These are phyloP conservation scores for Bradypodion pumilum DNA, from an alignment of 2,797 vertebrate species.

Conservation along the genomic window DNA sequence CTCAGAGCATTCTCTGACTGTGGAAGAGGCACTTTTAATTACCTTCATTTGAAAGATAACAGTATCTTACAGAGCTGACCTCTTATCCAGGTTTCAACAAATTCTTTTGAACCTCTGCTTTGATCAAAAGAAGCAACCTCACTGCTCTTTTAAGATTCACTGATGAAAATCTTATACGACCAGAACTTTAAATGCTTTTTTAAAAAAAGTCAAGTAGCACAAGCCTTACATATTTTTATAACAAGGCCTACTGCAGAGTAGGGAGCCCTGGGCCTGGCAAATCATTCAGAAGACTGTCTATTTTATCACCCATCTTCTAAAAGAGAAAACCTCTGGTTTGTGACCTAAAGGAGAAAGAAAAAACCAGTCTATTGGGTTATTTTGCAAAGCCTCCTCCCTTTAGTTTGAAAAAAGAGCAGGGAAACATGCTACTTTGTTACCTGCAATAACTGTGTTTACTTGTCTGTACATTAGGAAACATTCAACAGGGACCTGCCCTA, in stretches of 20 bases:
- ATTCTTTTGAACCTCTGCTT: conserved; percentile 50
- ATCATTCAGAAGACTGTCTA: neutral
- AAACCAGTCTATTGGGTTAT: neutral
- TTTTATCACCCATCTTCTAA: neutral
- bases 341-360: neutral
- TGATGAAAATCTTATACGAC: conserved; percentile 10
- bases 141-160: conserved; percentile 49
- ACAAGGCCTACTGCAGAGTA: neutral
- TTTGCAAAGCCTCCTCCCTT: neutral
- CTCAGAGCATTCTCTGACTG: neutral
- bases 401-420: neutral
- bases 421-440: neutral
- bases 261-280: neutral
- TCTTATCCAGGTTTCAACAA: conserved; percentile 45
- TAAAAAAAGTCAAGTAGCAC: neutral
- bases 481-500: neutral
- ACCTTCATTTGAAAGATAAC: conserved; percentile 39
- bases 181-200: neutral
- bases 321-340: neutral
- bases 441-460: too few relatives aligned
- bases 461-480: neutral
- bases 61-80: conserved; percentile 47
- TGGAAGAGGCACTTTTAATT: conserved; percentile 52
- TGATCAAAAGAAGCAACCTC: conserved; percentile 64
- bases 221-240: neutral